Conservation (phyloP, 2,797 vertebrate genomes). For the Cossypha dichroa region DNA sequence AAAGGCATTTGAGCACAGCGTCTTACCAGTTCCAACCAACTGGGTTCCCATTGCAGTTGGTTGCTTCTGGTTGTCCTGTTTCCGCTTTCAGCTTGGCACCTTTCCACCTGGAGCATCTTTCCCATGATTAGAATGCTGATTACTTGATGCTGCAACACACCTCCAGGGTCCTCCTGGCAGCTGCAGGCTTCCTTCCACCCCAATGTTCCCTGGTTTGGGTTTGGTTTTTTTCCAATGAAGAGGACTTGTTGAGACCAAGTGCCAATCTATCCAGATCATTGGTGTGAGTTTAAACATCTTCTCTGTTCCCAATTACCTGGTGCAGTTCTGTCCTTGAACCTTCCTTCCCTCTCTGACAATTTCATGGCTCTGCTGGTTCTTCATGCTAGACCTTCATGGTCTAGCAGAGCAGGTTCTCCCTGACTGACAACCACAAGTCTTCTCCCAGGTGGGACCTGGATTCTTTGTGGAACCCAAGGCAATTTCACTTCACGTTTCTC, state of each 20-base stretch:
- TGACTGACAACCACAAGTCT: not conserved
- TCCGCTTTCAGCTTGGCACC: not conserved
- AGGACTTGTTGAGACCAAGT: not conserved
- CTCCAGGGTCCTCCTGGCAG: not conserved
- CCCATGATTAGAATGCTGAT: not conserved
- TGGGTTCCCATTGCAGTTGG: not conserved
- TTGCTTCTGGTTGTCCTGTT: slow-evolving; percentile 9
- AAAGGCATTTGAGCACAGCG: slow-evolving; percentile 26
- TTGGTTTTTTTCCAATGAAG: not conserved
- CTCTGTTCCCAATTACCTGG: not conserved
- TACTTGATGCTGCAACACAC: not conserved
- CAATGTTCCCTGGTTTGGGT: not conserved
- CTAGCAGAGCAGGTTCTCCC: not conserved
- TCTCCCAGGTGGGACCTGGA: not conserved
- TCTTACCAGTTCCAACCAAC: slow-evolving; percentile 33
- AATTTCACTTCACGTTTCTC: not conserved
- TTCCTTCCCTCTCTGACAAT: not conserved
- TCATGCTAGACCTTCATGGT: not conserved
- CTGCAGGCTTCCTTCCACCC: not conserved
- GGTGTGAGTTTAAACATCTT: not conserved
- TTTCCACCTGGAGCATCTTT: slow-evolving; percentile 8
- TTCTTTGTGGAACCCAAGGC: not conserved
- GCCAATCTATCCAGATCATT: not conserved
- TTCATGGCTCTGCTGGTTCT: not conserved
- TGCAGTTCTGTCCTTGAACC: not conserved